These are phyloP conservation scores for Agonopterix subpropinquella DNA, from an alignment of 2,888 invertebrate genomes.

Conservation along the genomic window DNA sequence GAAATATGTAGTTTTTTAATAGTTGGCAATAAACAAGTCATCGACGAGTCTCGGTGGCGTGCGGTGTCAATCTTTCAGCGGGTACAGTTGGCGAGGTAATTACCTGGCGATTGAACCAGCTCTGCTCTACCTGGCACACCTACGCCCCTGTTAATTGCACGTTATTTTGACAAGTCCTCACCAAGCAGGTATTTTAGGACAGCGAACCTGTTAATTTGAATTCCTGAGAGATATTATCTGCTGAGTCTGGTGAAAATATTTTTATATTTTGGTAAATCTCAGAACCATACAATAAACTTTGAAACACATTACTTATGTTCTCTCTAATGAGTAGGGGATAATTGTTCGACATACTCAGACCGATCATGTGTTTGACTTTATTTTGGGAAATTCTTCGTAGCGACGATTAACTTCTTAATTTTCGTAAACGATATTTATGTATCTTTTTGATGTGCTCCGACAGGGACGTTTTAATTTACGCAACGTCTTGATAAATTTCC, in stretches of 20 bases:
- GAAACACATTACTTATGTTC: too few species aligned
- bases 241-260: too few species aligned
- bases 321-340: too few species aligned
- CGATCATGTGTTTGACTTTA: slow-evolving; percentile 21
- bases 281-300: too few species aligned
- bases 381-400: slow-evolving; percentile 25
- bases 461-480: slow-evolving; percentile 46
- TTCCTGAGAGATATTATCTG: not conserved
- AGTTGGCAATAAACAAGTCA: slow-evolving; percentile 57
- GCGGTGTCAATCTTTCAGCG: slow-evolving; percentile 59
- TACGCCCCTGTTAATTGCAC: slow-evolving; percentile 46
- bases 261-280: too few species aligned
- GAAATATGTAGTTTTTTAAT: slow-evolving; percentile 38
- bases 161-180: slow-evolving; percentile 53
- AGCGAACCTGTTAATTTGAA: slow-evolving; percentile 24
- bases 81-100: slow-evolving; percentile 54
- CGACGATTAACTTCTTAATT: slow-evolving; percentile 47
- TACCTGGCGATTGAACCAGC: slow-evolving; percentile 40
- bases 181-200: slow-evolving; percentile 22
- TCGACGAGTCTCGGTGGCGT: slow-evolving; percentile 29
- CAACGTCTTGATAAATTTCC: slow-evolving; percentile 49
- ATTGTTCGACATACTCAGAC: not conserved
- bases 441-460: slow-evolving; percentile 51
- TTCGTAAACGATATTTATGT: slow-evolving; percentile 41
- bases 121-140: slow-evolving; percentile 29